These are phyloP conservation scores for Coracopsis vasa DNA, from an alignment of 2,113 vertebrate species.

Conservation along the genomic window DNA sequence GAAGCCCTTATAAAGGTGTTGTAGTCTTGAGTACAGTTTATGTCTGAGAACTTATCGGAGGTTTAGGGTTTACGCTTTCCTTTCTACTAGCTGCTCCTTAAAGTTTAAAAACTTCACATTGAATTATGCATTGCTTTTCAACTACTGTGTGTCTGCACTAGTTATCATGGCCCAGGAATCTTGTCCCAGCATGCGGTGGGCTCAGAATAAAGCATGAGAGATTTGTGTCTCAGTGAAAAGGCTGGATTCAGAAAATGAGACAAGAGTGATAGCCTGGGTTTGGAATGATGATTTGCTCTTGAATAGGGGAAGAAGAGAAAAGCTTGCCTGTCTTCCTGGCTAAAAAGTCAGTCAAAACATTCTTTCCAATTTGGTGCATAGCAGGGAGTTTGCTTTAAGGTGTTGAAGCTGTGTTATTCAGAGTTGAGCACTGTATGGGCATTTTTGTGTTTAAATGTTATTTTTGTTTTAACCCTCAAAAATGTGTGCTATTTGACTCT, in stretches of 20 bases:
- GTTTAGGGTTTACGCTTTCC: not conserved
- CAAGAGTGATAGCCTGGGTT: not conserved
- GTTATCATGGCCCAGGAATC: not conserved
- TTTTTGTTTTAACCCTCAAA: not conserved
- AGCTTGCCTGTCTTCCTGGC: not conserved
- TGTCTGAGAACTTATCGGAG: not conserved
- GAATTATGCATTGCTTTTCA: conserved; percentile 34
- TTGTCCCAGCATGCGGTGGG: not conserved
- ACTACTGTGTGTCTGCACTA: not conserved
- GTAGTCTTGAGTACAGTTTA: not conserved
- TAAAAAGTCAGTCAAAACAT: not conserved
- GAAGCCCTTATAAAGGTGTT: not conserved
- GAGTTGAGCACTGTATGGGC: not conserved
- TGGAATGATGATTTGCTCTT: not conserved
- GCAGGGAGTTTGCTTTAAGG: not conserved
- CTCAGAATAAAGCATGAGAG: not conserved
- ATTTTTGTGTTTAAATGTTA: not conserved
- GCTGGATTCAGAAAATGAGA: not conserved
- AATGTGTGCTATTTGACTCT: not conserved
- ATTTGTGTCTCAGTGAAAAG: not conserved
- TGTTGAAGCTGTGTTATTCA: not conserved
- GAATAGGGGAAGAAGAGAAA: not conserved
- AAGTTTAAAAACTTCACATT: conserved; percentile 5
- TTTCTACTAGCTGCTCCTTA: conserved; percentile 2
- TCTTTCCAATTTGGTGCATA: not conserved